Percentiles rank a stretch among this genome's conserved stretches.
Evolutionary conservation across 2,888 invertebrate genomes (phyloP).

Genomic region (Amblyteles armatorius): DNA sequence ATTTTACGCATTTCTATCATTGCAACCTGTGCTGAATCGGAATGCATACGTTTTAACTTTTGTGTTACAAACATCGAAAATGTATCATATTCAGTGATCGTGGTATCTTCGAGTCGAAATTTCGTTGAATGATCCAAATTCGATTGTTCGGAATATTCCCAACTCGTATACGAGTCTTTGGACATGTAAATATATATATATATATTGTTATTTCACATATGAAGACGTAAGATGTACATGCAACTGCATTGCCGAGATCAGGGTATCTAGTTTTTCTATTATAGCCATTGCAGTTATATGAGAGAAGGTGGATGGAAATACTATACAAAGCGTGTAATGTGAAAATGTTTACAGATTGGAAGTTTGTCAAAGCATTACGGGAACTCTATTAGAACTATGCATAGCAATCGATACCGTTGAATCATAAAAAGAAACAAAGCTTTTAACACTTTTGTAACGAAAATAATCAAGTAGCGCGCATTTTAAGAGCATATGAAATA

Average conservation of each 20-base stretch:
- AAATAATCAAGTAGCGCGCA: too few relatives aligned
- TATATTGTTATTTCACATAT: neutral
- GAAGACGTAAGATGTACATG: neutral
- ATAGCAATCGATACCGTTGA: too few relatives aligned
- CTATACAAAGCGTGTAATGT: neutral
- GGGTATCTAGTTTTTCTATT: neutral
- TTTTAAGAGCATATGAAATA: too few relatives aligned
- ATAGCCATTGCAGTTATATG: neutral
- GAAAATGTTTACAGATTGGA: neutral
- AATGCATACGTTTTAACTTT: constrained; percentile 2
- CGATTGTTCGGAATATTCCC: constrained; percentile 4
- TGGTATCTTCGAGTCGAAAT: neutral
- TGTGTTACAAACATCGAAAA: neutral
- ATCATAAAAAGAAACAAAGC: too few relatives aligned
- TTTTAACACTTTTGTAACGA: too few relatives aligned
- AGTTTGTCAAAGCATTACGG: too few relatives aligned
- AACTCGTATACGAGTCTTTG: constrained; percentile 14
- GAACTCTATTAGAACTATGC: too few relatives aligned
- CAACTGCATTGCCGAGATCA: neutral
- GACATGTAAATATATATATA: constrained; percentile 10
- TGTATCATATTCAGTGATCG: neutral
- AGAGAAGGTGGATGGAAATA: neutral
- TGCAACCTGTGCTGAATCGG: neutral
- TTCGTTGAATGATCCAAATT: constrained; percentile 8
- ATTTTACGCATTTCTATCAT: constrained; percentile 7